Base-by-base conservation (phyloP, 1,140 invertebrate species). In the Hyphantria cunea region DNA sequence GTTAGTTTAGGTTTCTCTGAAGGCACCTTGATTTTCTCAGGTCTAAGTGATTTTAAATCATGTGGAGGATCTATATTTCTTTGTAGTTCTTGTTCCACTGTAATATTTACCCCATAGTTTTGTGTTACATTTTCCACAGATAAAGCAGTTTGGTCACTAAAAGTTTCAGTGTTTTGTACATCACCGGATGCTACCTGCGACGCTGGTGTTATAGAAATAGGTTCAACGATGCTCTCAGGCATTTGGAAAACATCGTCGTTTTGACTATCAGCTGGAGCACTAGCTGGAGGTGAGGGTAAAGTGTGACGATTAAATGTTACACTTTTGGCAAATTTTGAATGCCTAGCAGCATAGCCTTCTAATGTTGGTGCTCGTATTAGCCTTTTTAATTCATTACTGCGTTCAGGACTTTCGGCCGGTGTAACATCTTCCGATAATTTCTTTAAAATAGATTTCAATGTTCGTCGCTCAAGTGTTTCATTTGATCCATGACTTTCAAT, bases 221-320 rank as follows among this genome's bases (percentile, higher is more conserved):
- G 25, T n/a, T 67, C 62, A 25, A 47, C 68, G 13, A 54, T 62
- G n/a, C 61, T 31, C 56, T 78, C 78, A 12, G 87, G 84, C 52
- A 82, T 69, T 64, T 78, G 73, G 68, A 90, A 90, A 39, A 86
- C 74, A 14, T 82, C 77, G 61, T 72, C 77, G 63, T 71, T 67
- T 48, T 74, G 70, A 13, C 66, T 52, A 70, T 90, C 84, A 51
- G 73, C 72, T 34, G 79, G 80, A 60, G 91, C 91, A 84, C 92
- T 93, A 52, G 88, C 84, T 11, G 96, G 95, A 51, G 95, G 95
- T 74, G 95, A 96, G 66, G 95, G 94, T 76, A 97, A 91, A 59
- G 96, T 96, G 82, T 95, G 95, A 64, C 96, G 92, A 85, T 97
- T 95, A 90, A 97, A 97, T 52, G 96, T 97, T 51, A 97, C 96